A percentile compares a stretch with the other conserved stretches of the same genome.
phyloP scores from a whole-genome alignment of 2,113 vertebrate species.

The Corythornis madagascariensis region DNA sequence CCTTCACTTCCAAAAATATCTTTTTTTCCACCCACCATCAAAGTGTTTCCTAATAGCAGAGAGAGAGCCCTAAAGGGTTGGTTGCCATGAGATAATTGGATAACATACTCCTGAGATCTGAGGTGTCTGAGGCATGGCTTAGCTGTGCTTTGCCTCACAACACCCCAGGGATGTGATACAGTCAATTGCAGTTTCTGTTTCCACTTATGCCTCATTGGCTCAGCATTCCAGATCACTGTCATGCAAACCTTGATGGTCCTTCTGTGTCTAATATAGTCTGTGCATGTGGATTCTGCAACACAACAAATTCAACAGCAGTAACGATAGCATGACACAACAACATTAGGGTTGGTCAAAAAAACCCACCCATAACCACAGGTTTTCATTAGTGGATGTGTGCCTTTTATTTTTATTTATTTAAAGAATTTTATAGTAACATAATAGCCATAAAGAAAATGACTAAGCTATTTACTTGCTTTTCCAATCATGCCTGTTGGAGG shows the following conservation, averaged over 20 bases:
- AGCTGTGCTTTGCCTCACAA: slow-evolving; percentile 51
- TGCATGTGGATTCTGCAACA: neutral
- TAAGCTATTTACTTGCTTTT: neutral
- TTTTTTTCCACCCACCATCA: slow-evolving; percentile 34
- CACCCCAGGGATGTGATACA: neutral
- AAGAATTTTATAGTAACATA: neutral
- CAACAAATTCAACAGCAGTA: slow-evolving; percentile 1
- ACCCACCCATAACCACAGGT: neutral
- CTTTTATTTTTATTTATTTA: neutral
- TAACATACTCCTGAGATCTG: slow-evolving; percentile 20
- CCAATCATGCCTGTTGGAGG: neutral
- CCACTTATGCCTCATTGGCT: slow-evolving; percentile 40
- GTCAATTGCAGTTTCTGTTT: slow-evolving; percentile 27
- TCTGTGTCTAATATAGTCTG: slow-evolving; percentile 5
- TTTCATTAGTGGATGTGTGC: neutral
- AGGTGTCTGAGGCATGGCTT: slow-evolving; percentile 9
- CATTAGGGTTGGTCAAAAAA: neutral
- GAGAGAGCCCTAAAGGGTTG: neutral
- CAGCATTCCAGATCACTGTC: slow-evolving; percentile 5
- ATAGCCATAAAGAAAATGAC: neutral
- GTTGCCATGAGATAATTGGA: slow-evolving; percentile 49
- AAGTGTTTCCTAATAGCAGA: slow-evolving; percentile 42
- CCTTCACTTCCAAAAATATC: slow-evolving; percentile 41
- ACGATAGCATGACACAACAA: neutral
- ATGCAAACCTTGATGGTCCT: slow-evolving; percentile 6